Evolutionary conservation across 2,113 vertebrate genomes (phyloP), one percentile per base, ranked within the genome.

Genomic region (Orthonyx spaldingii): DNA sequence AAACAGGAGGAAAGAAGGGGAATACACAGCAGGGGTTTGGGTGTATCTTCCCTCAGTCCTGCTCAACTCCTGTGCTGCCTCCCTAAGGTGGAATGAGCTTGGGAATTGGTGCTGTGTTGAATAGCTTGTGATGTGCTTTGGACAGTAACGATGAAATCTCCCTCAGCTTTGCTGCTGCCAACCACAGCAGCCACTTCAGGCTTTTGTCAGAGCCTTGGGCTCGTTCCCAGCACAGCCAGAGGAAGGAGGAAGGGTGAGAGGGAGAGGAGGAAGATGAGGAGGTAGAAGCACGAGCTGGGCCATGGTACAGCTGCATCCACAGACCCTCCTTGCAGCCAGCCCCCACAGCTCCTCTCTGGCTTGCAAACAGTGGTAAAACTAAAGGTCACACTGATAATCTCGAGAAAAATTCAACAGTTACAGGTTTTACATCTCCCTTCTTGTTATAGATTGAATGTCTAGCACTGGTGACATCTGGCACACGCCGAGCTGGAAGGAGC

Each of bases 391-490:
- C 22, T 95, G 75, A 74, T 89, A 49, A 96, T 93, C 75, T 70
- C 92, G 87, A 94, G 97, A 96, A 97, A 97, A 97, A 97, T 97
- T 96, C 95, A 93, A 96, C 89, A 88, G 86, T 71, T 64, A 50
- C 90, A 88, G 82, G 13, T 90, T 94, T 93, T 87, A 83, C 13
- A 2, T 72, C 65, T 97, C 80, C 69, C 84, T 95, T 50, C 39
- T 56, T 93, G 64, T 60, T 96, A 26, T 17, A 92, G 79, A 95
- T 37, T 50, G 86, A 76, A 87, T 66, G 89, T 84, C 84, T 93
- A 46, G 87, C 50, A 18, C 77, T 13, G 53, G 46, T 84, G 78
- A 57, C 80, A 89, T 65, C 39, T 81, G 90, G 60, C 44, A 41
- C 42, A 59, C 2, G 8, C 30, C 0, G 37, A 56, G 41, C 66